Evolutionary conservation across 1,140 invertebrate genomes (phyloP).

Genomic region (Pseudachorutes palmiensis): DNA sequence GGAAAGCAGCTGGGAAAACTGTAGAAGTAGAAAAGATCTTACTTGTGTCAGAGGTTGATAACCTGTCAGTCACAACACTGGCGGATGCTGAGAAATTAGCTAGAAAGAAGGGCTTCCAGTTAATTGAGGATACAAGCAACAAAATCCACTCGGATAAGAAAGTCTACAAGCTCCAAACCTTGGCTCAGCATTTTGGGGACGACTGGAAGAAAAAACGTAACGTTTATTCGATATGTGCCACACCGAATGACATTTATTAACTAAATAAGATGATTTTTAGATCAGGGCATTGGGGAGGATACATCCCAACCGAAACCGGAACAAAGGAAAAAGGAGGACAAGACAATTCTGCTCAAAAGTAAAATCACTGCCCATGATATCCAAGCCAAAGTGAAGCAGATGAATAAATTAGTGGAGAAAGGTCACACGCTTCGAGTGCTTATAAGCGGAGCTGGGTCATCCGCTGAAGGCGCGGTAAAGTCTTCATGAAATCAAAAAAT

Average conservation of each 20-base stretch:
- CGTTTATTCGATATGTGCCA: neutral
- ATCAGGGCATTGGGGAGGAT: neutral
- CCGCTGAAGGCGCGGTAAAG: slow-evolving; percentile 13
- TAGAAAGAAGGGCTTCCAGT: slow-evolving; percentile 17
- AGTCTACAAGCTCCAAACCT: slow-evolving; percentile 28
- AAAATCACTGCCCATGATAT: slow-evolving; percentile 29
- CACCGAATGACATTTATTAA: too few relatives aligned
- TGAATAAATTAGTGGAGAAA: slow-evolving; percentile 32
- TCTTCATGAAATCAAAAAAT: neutral
- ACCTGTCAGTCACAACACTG: slow-evolving; percentile 14
- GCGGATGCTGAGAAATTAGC: slow-evolving; percentile 36
- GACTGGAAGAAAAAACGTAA: slow-evolving; percentile 15
- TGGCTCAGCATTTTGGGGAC: slow-evolving; percentile 15
- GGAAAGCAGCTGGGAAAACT: slow-evolving; percentile 18
- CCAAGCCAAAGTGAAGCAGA: slow-evolving; percentile 23
- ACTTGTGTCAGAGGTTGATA: slow-evolving; percentile 15
- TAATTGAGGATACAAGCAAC: slow-evolving; percentile 15
- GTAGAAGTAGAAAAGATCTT: slow-evolving; percentile 20
- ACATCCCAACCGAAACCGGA: neutral
- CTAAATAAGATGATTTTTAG: neutral
- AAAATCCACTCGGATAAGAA: slow-evolving; percentile 27
- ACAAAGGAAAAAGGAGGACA: slow-evolving; percentile 18
- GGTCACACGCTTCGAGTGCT: slow-evolving; percentile 22
- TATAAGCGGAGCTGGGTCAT: slow-evolving; percentile 15
- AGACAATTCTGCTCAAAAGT: slow-evolving; percentile 28